These are phyloP conservation scores for Myopa testacea DNA, from an alignment of 2,888 invertebrate genomes.

Conservation along the genomic window DNA sequence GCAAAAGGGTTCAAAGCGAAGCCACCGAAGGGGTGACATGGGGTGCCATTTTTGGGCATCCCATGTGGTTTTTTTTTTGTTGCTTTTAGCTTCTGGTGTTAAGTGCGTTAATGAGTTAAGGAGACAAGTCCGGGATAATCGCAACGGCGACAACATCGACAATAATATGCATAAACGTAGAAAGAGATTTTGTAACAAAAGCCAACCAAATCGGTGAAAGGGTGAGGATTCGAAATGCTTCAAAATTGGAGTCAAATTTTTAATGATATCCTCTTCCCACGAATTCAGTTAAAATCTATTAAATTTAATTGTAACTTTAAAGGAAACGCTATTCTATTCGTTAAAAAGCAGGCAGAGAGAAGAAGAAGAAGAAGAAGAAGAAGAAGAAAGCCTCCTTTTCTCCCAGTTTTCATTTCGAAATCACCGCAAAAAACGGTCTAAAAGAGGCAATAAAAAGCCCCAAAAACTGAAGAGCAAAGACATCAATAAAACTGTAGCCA, in stretches of 20 bases:
- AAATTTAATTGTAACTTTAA: too few relatives aligned
- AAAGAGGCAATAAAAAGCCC: not conserved
- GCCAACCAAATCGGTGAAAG: not conserved
- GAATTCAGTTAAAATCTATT: too few relatives aligned
- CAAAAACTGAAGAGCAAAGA: not conserved
- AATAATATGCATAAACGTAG: too few relatives aligned
- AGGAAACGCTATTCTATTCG: too few relatives aligned
- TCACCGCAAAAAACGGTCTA: not conserved
- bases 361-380: too few relatives aligned
- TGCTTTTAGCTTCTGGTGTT: not conserved
- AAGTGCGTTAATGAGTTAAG: conserved; percentile 22
- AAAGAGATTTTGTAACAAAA: not conserved
- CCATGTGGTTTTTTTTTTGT: not conserved
- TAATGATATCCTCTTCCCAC: too few relatives aligned
- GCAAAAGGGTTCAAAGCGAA: conserved; percentile 15
- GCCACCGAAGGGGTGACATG: conserved; percentile 2
- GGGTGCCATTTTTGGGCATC: not conserved
- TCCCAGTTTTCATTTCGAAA: not conserved
- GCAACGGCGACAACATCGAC: not conserved
- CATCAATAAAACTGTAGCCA: conserved; percentile 3
- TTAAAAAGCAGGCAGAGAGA: too few relatives aligned
- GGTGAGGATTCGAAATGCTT: not conserved
- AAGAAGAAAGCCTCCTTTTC: too few relatives aligned
- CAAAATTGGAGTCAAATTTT: not conserved
- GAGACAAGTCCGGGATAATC: not conserved